These are phyloP conservation scores for Trachelipus rathkii DNA, from an alignment of 1,140 invertebrate genomes.

Conservation along the genomic window DNA sequence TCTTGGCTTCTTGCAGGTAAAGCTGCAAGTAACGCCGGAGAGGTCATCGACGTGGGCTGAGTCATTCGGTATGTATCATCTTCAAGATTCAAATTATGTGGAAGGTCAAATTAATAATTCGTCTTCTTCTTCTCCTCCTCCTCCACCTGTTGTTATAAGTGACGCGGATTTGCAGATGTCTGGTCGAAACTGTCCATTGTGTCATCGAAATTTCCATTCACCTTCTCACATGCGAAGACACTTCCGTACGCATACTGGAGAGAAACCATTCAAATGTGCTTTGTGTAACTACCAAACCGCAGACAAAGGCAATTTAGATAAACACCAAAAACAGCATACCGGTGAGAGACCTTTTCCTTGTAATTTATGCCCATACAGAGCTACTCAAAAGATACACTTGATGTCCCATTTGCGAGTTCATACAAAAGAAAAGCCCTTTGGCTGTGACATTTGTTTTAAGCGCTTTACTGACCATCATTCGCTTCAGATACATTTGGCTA, in stretches of 20 bases:
- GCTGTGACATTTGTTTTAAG: slow-evolving; percentile 20
- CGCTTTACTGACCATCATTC: slow-evolving; percentile 20
- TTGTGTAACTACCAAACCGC: slow-evolving; percentile 19
- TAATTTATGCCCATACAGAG: slow-evolving; percentile 64
- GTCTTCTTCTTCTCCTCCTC: no score
- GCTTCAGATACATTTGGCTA: background rate
- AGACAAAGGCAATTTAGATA: slow-evolving; percentile 69
- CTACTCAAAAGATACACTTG: slow-evolving; percentile 32
- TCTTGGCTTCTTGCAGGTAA: background rate
- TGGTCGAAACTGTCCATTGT: slow-evolving; percentile 10
- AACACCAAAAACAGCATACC: slow-evolving; percentile 92
- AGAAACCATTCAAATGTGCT: slow-evolving; percentile 41
- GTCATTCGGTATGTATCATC: background rate
- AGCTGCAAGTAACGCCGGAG: slow-evolving; percentile 1
- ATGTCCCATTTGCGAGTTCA: slow-evolving; percentile 22
- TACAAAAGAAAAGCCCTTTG: slow-evolving; percentile 25
- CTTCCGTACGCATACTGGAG: no score
- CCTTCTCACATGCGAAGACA: slow-evolving; percentile 17
- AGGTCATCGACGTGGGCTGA: background rate
- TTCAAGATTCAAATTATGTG: background rate
- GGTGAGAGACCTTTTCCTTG: slow-evolving; percentile 97
- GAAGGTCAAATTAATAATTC: no score
- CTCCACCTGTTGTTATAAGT: background rate
- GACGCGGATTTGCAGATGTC: background rate
- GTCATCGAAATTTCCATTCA: slow-evolving; percentile 19